Conservation (phyloP, 2,888 invertebrate genomes). For the Pseudanteris insignis region DNA sequence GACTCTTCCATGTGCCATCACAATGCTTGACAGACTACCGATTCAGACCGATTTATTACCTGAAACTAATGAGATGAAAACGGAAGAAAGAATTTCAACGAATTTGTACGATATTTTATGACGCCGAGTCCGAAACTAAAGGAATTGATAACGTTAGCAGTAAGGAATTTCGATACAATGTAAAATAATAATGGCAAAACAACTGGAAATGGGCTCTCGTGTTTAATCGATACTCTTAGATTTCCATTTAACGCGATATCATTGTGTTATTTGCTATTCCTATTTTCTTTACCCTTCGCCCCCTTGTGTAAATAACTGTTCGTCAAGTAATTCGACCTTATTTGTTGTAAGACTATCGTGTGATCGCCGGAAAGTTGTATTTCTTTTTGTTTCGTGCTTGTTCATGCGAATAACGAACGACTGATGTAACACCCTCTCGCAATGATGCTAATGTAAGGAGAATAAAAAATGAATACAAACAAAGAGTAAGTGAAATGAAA, state of each 20-base stretch:
- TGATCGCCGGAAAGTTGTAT: slow-evolving; percentile 31
- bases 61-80: neutral
- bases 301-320: slow-evolving; percentile 31
- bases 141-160: slow-evolving; percentile 32
- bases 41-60: slow-evolving; percentile 10
- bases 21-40: slow-evolving; percentile 1
- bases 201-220: slow-evolving; percentile 3
- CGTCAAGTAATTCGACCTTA: slow-evolving; percentile 22
- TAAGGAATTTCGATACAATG: slow-evolving; percentile 16
- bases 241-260: slow-evolving; percentile 16
- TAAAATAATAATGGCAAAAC: neutral
- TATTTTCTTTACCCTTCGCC: slow-evolving; percentile 5
- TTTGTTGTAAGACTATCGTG: slow-evolving; percentile 29
- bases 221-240: slow-evolving; percentile 15
- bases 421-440: slow-evolving; percentile 17
- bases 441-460: slow-evolving; percentile 16
- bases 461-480: neutral
- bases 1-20: slow-evolving; percentile 10
- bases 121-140: slow-evolving; percentile 31
- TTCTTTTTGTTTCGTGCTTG: slow-evolving; percentile 23
- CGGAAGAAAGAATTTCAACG: slow-evolving; percentile 9
- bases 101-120: slow-evolving; percentile 27
- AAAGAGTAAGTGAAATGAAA: neutral
- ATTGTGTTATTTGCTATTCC: slow-evolving; percentile 5
- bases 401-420: slow-evolving; percentile 17